phyloP scores from a whole-genome alignment of 2,888 invertebrate genomes.

The Diarsia dahlii region DNA sequence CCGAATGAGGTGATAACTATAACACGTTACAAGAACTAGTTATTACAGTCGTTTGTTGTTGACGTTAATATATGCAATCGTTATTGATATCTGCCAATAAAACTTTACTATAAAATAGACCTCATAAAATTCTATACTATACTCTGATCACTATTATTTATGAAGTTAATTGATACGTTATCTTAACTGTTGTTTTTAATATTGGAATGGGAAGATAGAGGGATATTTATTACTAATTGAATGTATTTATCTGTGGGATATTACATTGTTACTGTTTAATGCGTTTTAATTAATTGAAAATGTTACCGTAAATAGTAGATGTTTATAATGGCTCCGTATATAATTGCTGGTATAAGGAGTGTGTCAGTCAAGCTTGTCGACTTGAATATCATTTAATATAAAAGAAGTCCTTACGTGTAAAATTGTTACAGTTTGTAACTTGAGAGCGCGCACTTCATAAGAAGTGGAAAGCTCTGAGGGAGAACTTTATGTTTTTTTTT shows the following conservation, averaged over 20 bases:
- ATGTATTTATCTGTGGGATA: conserved; percentile 32
- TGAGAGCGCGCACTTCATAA: conserved; percentile 12
- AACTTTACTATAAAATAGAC: conserved; percentile 50
- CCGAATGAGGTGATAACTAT: conserved; percentile 52
- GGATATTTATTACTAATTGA: conserved; percentile 36
- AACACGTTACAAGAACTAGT: conserved; percentile 54
- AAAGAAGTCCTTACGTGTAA: conserved; percentile 27
- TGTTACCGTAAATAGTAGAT: conserved; percentile 10
- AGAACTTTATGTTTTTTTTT: not conserved
- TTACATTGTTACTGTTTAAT: conserved; percentile 24
- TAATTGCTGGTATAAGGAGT: conserved; percentile 19
- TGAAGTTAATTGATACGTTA: conserved; percentile 56
- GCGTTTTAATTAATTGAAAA: conserved; percentile 32
- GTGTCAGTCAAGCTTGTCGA: not conserved
- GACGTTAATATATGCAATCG: conserved; percentile 56
- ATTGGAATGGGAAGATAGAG: conserved; percentile 5
- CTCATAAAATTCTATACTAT: conserved; percentile 53
- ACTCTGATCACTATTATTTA: conserved; percentile 54
- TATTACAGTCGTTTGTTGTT: conserved; percentile 40
- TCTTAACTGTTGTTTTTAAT: conserved; percentile 49
- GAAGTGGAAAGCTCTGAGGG: conserved; percentile 12
- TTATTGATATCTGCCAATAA: conserved; percentile 60
- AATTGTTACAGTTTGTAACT: conserved; percentile 17
- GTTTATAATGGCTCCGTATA: not conserved
- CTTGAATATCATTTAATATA: conserved; percentile 14